Evolutionary conservation across 2,113 vertebrate genomes (phyloP).

Genomic region (Empidonax traillii): DNA sequence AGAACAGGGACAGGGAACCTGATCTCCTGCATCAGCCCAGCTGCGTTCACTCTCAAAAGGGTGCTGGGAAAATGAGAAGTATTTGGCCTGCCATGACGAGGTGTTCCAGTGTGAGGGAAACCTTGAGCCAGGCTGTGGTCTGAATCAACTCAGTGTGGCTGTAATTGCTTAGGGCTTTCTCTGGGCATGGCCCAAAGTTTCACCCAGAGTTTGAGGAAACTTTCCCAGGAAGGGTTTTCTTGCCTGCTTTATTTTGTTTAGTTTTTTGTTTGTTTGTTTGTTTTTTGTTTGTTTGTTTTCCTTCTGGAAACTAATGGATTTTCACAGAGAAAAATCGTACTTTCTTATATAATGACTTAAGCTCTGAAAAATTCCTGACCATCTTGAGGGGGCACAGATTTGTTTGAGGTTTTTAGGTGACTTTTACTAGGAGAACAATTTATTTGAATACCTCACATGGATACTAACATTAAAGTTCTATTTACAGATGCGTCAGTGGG

Average conservation of each 20-base stretch:
- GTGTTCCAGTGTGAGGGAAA: neutral
- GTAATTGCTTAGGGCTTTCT: neutral
- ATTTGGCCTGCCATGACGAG: fast-evolving
- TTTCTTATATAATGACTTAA: neutral
- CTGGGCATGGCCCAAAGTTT: neutral
- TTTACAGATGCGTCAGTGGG: neutral
- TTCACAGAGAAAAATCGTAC: neutral
- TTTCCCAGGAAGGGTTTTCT: neutral
- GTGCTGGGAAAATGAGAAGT: neutral
- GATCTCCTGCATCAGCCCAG: neutral
- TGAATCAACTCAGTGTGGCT: neutral
- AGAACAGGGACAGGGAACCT: neutral
- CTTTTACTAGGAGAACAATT: neutral
- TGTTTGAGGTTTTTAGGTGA: neutral
- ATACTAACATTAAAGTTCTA: neutral
- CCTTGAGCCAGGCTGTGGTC: neutral
- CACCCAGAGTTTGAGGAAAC: neutral
- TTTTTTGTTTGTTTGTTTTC: fast-evolving
- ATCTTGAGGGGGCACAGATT: neutral
- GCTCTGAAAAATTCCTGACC: neutral
- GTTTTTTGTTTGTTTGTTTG: neutral
- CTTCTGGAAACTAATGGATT: neutral
- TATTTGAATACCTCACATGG: neutral
- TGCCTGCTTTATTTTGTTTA: neutral
- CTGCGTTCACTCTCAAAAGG: neutral